Conservation (phyloP, 2,113 vertebrate genomes). For the Osmerus eperlanus region DNA sequence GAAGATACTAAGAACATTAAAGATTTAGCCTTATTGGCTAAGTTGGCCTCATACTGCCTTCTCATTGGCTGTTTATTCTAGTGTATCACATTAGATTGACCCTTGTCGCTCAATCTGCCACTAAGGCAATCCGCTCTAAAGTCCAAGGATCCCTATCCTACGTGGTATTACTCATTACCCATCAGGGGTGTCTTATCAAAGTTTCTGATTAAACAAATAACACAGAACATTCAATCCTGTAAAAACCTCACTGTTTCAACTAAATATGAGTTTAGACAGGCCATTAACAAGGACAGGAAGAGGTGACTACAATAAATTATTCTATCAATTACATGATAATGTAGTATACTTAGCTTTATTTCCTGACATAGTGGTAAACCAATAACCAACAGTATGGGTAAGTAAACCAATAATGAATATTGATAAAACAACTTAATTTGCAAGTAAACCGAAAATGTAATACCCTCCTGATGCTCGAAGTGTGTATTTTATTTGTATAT, state of each 20-base stretch:
- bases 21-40: neutral
- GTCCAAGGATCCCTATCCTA: neutral
- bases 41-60: neutral
- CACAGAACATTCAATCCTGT: neutral
- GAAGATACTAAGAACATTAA: neutral
- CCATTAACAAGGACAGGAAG: too few species aligned
- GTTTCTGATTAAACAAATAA: conserved; percentile 5
- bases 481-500: too few species aligned
- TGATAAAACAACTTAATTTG: too few species aligned
- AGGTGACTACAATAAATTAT: too few species aligned
- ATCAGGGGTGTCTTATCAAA: neutral
- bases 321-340: too few species aligned
- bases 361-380: too few species aligned
- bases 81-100: neutral
- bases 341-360: too few species aligned
- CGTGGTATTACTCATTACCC: neutral
- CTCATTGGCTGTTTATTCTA: conserved; percentile 8
- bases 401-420: too few species aligned
- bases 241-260: neutral
- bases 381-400: too few species aligned
- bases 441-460: too few species aligned
- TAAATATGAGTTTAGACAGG: too few species aligned
- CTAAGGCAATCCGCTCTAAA: conserved; percentile 2
- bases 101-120: conserved; percentile 6
- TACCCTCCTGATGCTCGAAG: too few species aligned